Evolutionary conservation across 2,113 vertebrate species (phyloP).

Genomic region (Rhynchomys soricoides): DNA sequence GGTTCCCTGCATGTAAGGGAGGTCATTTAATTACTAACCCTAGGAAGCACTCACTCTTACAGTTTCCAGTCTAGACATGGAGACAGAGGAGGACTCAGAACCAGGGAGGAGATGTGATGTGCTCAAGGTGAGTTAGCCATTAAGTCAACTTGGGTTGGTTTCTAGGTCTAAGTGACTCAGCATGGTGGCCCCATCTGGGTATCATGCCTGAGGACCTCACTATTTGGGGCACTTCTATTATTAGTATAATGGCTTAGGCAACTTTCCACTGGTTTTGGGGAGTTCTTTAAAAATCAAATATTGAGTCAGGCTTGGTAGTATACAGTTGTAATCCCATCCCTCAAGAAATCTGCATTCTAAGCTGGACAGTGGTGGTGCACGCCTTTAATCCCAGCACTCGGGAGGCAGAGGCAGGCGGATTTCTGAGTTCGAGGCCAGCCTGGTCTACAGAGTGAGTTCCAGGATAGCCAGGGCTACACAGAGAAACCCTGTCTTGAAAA

Average conservation of each 20-base stretch:
- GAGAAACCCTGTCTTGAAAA: too few relatives aligned
- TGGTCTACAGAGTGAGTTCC: too few relatives aligned
- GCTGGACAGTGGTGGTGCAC: too few relatives aligned
- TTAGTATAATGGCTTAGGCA: background rate
- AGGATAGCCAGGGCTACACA: too few relatives aligned
- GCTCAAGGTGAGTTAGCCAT: background rate
- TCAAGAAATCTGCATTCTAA: background rate
- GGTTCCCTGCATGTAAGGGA: background rate
- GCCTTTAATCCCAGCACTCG: too few relatives aligned
- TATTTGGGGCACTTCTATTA: background rate
- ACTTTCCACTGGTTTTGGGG: background rate
- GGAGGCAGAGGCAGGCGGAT: too few relatives aligned
- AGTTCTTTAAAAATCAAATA: background rate
- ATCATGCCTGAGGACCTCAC: rapidly evolving
- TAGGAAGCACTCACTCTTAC: background rate
- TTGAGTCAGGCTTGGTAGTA: background rate
- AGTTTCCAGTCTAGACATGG: background rate
- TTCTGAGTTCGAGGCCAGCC: too few relatives aligned
- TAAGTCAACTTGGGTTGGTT: background rate
- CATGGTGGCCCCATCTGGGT: background rate
- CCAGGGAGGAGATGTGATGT: background rate
- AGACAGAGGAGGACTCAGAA: background rate
- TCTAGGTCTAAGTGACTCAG: background rate
- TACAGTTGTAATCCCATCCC: background rate
- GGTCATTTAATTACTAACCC: background rate